Base-by-base conservation (phyloP, 2,113 vertebrate species). In the Orthonyx spaldingii region DNA sequence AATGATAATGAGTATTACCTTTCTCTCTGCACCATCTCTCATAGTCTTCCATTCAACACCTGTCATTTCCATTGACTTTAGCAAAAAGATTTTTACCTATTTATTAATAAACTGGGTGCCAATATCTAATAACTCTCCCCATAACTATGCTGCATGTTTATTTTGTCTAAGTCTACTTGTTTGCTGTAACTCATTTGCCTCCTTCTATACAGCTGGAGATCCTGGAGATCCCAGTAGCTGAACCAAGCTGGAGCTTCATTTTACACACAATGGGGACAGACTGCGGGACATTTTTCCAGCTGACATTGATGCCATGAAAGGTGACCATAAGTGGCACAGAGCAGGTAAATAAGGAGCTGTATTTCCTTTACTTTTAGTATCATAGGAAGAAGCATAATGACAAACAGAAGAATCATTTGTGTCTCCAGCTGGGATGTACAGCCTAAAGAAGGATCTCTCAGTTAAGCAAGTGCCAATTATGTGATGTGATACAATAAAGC, bases 181-280 rank as follows among this genome's bases (percentile, higher is more conserved):
- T 20, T 26, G 22, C 15, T 83, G 8, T 18, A 41, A 46, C 14
- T 77, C 49, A 3, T 37, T 59, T 68, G 4, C 5, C 9, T 65
- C 26, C 64, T 44, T 39, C 32, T 35, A 1, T 12, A 10, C 6
- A 49, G 16, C 23, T 66, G 26, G 7, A 2, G 2, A 21, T 70
- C 6, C 42, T 61, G 28, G 28, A 78, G 26, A 61, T 7, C 10
- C 13, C 70, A 20, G 5, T 46, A 6, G 11, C 10, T 77, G 60
- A 60, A 56, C 16, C 3, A 50, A 55, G 17, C 1, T 53, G 57
- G 27, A 56, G 2, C 7, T 72, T 28, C 23, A 37, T 28, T 65
- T 81, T 84, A 57, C 0, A 1, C 19, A 44, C 14, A n/a, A 2
- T 0, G 0, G 18, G 13, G 19, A 16, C 24, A 56, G 55, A 18